phyloP scores from a whole-genome alignment of 2,797 vertebrate species.

The Danio kyathit region DNA sequence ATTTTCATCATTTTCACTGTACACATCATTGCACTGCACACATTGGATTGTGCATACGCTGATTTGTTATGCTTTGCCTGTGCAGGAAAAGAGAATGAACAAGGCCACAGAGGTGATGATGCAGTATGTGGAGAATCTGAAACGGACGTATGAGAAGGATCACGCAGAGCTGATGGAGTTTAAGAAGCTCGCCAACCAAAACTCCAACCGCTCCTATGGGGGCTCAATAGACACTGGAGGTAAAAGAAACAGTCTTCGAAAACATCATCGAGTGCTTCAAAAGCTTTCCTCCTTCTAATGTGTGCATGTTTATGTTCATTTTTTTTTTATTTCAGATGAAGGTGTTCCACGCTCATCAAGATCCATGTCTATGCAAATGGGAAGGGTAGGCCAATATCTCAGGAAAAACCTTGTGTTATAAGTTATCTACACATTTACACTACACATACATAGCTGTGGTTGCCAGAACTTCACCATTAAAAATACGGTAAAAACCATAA shows the following conservation, averaged over 20 bases:
- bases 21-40: neutral
- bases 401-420: too few species aligned
- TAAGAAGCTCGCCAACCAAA: conserved; percentile 98
- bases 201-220: conserved; percentile 92
- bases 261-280: neutral
- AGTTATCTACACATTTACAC: too few species aligned
- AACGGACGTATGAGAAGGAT: conserved; percentile 98
- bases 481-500: too few species aligned
- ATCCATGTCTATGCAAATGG: conserved; percentile 96
- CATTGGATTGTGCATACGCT: neutral
- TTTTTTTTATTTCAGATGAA: conserved; percentile 83
- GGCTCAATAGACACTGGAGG: conserved; percentile 84
- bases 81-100: conserved; percentile 96
- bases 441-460: too few species aligned
- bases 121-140: conserved; percentile 98
- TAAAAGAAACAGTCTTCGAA: conserved; percentile 59
- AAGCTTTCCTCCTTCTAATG: neutral
- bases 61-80: conserved; percentile 24
- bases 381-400: conserved; percentile 86
- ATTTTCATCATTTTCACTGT: too few species aligned
- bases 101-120: conserved; percentile 99
- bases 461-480: too few species aligned
- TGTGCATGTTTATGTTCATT: conserved; percentile 19
- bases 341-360: conserved; percentile 90
- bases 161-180: conserved; percentile 96